Conservation (phyloP, 2,113 vertebrate genomes). For the Phoxinus phoxinus region DNA sequence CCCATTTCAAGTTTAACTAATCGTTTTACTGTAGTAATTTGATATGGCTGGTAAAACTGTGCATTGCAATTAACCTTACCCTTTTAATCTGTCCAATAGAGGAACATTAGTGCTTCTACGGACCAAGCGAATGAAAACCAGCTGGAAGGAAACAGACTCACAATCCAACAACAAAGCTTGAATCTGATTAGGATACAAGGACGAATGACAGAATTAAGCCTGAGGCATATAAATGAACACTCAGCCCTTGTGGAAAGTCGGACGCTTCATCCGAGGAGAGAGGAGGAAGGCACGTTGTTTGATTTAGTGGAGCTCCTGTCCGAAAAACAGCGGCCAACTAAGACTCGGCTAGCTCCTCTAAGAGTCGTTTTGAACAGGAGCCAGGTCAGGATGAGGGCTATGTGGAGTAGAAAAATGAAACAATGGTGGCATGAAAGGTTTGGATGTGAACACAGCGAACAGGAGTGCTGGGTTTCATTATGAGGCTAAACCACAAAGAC, state of each 20-base stretch:
- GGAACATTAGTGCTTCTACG: not conserved
- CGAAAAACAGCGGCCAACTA: not conserved
- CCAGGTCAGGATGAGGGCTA: constrained; percentile 28
- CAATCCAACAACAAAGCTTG: constrained; percentile 29
- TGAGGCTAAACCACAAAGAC: not conserved
- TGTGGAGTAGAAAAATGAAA: constrained; percentile 11
- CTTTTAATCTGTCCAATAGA: constrained; percentile 35
- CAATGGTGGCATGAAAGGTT: constrained; percentile 28
- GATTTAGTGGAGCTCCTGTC: constrained; percentile 35
- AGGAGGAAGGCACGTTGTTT: constrained; percentile 30
- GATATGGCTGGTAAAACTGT: constrained; percentile 33
- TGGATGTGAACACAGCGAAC: not conserved
- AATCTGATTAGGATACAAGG: constrained; percentile 50
- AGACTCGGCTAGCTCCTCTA: constrained; percentile 3
- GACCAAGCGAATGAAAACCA: constrained; percentile 51
- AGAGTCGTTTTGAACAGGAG: constrained; percentile 18
- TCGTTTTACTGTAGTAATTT: constrained; percentile 34
- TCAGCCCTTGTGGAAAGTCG: not conserved
- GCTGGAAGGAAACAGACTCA: constrained; percentile 37
- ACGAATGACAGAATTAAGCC: constrained; percentile 49
- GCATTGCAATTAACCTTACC: constrained; percentile 40
- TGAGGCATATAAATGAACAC: constrained; percentile 17
- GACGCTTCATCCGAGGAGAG: not conserved
- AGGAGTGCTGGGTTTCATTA: constrained; percentile 13
- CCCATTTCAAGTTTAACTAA: constrained; percentile 34